These are phyloP conservation scores for Lepidocyrtinus sp. DNA, from an alignment of 2,888 invertebrate species.

Conservation along the genomic window DNA sequence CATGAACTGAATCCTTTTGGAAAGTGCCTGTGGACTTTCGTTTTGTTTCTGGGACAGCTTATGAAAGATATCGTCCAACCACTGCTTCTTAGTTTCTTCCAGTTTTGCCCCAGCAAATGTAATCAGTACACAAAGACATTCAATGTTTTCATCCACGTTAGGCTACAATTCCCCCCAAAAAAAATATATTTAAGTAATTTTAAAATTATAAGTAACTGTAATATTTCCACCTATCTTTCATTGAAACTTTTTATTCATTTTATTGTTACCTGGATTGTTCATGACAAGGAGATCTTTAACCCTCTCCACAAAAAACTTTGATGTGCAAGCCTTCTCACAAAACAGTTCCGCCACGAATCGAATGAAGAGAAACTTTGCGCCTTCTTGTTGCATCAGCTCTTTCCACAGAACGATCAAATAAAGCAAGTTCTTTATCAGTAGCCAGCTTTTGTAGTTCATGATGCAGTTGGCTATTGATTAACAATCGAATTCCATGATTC, in stretches of 20 bases:
- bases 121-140: constrained; percentile 67
- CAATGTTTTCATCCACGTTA: constrained; percentile 66
- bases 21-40: constrained; percentile 58
- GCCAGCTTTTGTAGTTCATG: constrained; percentile 65
- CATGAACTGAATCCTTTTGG: constrained; percentile 69
- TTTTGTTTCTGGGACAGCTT: constrained; percentile 49
- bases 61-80: constrained; percentile 60
- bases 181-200: constrained; percentile 8
- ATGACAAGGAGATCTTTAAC: constrained; percentile 63
- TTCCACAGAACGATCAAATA: constrained; percentile 61
- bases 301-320: constrained; percentile 65
- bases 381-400: constrained; percentile 62
- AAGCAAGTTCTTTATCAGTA: constrained; percentile 67
- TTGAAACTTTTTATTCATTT: neutral
- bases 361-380: constrained; percentile 67
- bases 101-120: constrained; percentile 67
- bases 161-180: constrained; percentile 25
- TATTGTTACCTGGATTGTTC: constrained; percentile 59
- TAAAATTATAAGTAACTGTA: neutral
- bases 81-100: constrained; percentile 60
- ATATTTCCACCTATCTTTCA: neutral
- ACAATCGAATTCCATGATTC: constrained; percentile 56
- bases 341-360: constrained; percentile 68
- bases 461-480: constrained; percentile 66
- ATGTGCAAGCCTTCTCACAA: constrained; percentile 66